Conservation (phyloP, 2,797 vertebrate species). For the Scarus forsteni region DNA sequence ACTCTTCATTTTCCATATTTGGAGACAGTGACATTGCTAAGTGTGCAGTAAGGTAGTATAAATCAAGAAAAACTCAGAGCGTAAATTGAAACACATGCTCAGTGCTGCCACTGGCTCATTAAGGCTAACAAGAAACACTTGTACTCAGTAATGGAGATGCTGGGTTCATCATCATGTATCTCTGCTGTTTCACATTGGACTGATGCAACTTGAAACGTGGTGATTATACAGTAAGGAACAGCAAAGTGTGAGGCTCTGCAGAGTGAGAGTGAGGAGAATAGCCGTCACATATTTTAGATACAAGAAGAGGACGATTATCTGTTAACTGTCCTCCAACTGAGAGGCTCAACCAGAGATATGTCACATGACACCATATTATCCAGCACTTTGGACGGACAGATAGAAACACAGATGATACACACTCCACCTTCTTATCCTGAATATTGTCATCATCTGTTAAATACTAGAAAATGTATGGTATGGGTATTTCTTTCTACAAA, state of each 20-base stretch:
- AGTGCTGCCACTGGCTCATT: constrained; percentile 44
- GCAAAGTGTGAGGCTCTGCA: neutral
- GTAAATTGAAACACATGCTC: constrained; percentile 70
- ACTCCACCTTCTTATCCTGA: constrained; percentile 29
- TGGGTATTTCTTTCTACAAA: no score
- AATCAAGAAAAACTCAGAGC: constrained; percentile 58
- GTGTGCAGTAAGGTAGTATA: constrained; percentile 38
- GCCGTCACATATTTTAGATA: constrained; percentile 31
- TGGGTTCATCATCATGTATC: constrained; percentile 34
- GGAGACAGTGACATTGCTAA: constrained; percentile 37
- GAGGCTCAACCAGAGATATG: constrained; percentile 33
- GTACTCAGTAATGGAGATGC: constrained; percentile 34
- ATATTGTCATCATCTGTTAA: no score
- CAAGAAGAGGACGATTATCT: constrained; percentile 31
- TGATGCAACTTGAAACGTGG: constrained; percentile 44
- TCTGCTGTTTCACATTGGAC: constrained; percentile 47
- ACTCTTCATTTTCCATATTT: constrained; percentile 37
- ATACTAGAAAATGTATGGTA: no score
- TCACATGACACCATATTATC: constrained; percentile 42
- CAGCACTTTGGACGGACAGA: constrained; percentile 28
- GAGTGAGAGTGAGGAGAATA: neutral
- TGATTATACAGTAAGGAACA: constrained; percentile 42
- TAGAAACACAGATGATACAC: constrained; percentile 4
- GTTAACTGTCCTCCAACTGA: constrained; percentile 31
- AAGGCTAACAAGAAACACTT: constrained; percentile 62